Conservation (phyloP, 2,888 invertebrate species). For the Ceraclea dissimilis region DNA sequence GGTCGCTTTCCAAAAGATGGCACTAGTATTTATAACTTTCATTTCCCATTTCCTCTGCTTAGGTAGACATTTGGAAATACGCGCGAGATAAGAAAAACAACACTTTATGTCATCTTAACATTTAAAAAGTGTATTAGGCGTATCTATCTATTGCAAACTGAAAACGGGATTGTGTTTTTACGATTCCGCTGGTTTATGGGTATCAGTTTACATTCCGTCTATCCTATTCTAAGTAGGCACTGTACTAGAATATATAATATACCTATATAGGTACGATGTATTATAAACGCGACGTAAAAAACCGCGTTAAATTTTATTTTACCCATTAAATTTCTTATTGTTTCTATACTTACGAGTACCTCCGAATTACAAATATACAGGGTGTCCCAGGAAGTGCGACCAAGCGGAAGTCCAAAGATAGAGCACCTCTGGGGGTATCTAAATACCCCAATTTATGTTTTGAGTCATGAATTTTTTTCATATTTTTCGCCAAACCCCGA, state of each 20-base stretch:
- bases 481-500: no score
- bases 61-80: background rate
- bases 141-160: no score
- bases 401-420: no score
- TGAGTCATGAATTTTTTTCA: no score
- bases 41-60: conserved; percentile 1
- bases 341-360: no score
- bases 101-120: background rate
- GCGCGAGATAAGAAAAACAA: conserved; percentile 1
- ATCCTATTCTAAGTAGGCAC: background rate
- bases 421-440: no score
- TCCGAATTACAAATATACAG: no score
- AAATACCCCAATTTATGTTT: no score
- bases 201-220: background rate
- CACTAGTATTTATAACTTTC: background rate
- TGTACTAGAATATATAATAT: no score
- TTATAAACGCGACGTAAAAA: conserved; percentile 6
- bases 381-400: no score
- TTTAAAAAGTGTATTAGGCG: background rate
- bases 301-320: conserved; percentile 22
- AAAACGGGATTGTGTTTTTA: background rate
- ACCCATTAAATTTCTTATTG: conserved; percentile 21
- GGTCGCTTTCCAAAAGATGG: background rate
- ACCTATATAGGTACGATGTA: conserved; percentile 12
- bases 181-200: background rate